These are phyloP conservation scores for Holothuria glaberrima DNA, from an alignment of 35 echinoderm and acorn worm genomes.

Conservation along the genomic window DNA sequence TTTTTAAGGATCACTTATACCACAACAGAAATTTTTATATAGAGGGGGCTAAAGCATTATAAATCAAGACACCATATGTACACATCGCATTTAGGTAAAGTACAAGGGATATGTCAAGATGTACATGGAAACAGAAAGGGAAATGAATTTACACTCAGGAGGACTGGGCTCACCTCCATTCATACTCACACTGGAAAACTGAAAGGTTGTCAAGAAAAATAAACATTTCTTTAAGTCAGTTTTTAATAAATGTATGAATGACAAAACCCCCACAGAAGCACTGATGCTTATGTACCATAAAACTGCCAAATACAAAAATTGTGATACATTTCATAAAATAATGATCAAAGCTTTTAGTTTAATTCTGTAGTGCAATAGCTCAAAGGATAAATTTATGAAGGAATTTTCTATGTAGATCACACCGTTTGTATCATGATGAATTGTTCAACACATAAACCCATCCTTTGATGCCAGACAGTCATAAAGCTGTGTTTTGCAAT, in stretches of 20 bases:
- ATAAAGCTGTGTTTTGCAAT: no score
- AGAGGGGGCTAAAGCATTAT: not conserved
- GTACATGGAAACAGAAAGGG: not conserved
- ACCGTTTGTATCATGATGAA: no score
- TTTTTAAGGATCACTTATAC: no score
- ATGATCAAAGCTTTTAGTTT: no score
- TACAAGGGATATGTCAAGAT: not conserved
- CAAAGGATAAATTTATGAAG: no score
- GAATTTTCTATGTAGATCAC: no score
- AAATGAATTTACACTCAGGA: slow-evolving; percentile 30
- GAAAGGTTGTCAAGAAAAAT: not conserved
- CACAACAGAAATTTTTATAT: not conserved
- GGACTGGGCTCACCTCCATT: slow-evolving; percentile 88
- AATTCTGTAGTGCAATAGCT: no score
- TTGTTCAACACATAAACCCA: no score
- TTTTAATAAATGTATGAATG: not conserved
- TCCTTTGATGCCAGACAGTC: no score
- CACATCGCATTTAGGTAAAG: not conserved
- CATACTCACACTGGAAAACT: slow-evolving; percentile 98
- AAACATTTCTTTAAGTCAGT: not conserved
- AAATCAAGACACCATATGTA: not conserved
- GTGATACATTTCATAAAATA: no score
- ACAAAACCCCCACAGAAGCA: not conserved
- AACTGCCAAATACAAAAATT: no score
- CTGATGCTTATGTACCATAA: no score